phyloP scores from a whole-genome alignment of 2,797 vertebrate species.

The Acridotheres tristis region DNA sequence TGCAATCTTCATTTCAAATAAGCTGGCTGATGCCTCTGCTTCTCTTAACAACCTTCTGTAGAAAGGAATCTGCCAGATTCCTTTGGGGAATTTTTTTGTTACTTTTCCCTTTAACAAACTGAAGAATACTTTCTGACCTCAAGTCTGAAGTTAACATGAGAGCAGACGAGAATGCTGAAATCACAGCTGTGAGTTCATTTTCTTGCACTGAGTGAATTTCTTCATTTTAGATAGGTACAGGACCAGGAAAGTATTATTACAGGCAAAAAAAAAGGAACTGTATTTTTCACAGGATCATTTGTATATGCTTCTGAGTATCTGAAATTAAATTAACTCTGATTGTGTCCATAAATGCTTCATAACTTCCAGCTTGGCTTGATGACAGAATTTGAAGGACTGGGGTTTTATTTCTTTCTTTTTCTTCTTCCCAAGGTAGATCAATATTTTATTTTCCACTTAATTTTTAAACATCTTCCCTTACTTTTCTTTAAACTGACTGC shows the following conservation, averaged over 20 bases:
- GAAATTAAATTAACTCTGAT: neutral
- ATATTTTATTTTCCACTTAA: neutral
- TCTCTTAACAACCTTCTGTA: neutral
- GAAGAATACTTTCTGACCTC: neutral
- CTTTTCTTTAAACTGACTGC: neutral
- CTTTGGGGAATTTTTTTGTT: neutral
- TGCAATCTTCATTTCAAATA: constrained; percentile 5
- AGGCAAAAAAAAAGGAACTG: neutral
- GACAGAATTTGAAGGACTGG: neutral
- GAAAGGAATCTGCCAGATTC: neutral
- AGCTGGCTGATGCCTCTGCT: neutral
- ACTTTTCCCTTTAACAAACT: neutral
- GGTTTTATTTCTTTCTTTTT: neutral
- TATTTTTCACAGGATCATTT: neutral
- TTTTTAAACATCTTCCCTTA: neutral
- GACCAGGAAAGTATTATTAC: neutral
- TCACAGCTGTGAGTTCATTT: neutral
- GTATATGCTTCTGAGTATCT: neutral
- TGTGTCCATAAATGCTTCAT: neutral
- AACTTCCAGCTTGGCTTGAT: neutral
- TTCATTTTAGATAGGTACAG: neutral
- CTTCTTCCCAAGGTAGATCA: neutral
- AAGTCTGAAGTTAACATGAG: neutral
- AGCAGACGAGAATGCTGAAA: neutral
- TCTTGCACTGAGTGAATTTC: neutral